Base-by-base conservation (phyloP, 1,140 invertebrate species). In the Latrodectus geometricus region DNA sequence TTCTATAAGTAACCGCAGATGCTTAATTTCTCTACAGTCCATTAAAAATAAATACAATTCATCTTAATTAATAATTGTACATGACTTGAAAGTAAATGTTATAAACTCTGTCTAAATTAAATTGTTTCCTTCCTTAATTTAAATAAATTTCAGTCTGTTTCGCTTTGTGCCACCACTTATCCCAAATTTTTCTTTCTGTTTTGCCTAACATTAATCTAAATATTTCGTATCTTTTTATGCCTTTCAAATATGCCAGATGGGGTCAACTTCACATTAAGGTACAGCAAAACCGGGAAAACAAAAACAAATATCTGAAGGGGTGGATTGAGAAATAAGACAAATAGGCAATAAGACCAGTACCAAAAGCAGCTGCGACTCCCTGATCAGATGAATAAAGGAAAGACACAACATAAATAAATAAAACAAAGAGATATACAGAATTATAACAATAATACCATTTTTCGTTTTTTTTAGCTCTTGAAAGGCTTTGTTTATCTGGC, bases 271-370 rank as follows among this genome's bases (percentile, higher is more conserved):
- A 68, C 76, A 78, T 78, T 78, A 78, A 68, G 61, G 20, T 15
- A 14, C 21, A 54, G 56, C 17, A 21, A 54, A 76, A 21, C 61
- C 2, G 12, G 9, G 11, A 11, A 20, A 69, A 61, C 54, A 61
- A 61, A 61, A 61, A 17, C 17, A 61, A 61, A 11, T 14, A 61
- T 17, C 35, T 35, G 17, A 61, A 61, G 70, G 15, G 35, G 73
- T 75, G 83, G 74, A 86, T 86, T 77, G 83, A 35, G 74, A 52
- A 78, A 48, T 61, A 77, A 86, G 83, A 86, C 83, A 70, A 77
- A 78, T 73, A 68, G 74, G 83, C 83, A 70, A 86, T 86, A 86
- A 86, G 74, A 52, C 73, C 70, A 23, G 23, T 48, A 35, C 48
- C 50, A 50, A 50, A 78, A 72, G 52, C 83, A 86, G 61, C 83